Evolutionary conservation across 1,140 invertebrate genomes (phyloP).

Genomic region (Euura lappo): DNA sequence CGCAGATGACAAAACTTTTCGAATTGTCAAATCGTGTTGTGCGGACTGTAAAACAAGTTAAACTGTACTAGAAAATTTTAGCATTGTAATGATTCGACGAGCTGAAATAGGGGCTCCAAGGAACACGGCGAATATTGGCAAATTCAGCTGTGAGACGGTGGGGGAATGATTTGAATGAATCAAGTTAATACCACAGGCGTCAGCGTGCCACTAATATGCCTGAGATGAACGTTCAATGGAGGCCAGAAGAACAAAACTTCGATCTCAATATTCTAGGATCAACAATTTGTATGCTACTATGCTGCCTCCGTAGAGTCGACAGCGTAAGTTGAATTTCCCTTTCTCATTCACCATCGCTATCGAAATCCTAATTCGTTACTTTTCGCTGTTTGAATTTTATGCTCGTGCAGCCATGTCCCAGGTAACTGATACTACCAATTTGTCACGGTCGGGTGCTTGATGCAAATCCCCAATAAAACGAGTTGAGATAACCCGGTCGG

Average conservation of each 20-base stretch:
- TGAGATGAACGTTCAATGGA: neutral
- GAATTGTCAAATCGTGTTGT: no score
- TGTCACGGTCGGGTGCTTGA: neutral
- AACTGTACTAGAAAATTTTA: no score
- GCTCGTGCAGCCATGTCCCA: no score
- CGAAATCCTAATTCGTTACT: no score
- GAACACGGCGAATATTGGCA: neutral
- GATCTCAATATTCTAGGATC: no score
- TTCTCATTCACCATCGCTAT: no score
- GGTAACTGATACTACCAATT: neutral
- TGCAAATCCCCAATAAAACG: constrained; percentile 5
- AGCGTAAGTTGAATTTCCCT: no score
- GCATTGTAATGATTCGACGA: neutral
- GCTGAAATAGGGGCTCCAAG: neutral
- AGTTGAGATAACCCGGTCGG: neutral
- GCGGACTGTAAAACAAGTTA: no score
- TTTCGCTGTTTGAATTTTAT: no score
- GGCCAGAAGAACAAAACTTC: neutral
- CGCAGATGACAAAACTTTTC: no score
- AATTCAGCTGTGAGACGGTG: neutral
- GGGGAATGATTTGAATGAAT: neutral
- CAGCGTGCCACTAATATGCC: neutral
- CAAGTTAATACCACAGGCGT: neutral
- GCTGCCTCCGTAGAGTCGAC: no score
- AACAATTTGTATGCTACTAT: no score